Conservation (phyloP, 2,888 invertebrate species). For the Eueremaeus valkanovi region DNA sequence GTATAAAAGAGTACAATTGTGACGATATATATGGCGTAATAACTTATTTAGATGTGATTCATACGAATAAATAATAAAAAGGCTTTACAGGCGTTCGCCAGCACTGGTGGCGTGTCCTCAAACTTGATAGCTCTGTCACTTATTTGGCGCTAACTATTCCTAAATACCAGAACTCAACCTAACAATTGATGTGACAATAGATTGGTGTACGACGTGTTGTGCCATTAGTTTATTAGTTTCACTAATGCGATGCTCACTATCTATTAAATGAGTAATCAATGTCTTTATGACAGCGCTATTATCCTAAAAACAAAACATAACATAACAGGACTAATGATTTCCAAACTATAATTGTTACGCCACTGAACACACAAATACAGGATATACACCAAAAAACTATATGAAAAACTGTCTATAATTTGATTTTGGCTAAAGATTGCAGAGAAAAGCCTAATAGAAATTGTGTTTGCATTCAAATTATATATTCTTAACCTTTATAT, state of each 20-base stretch:
- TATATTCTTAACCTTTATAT: not conserved
- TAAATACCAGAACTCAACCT: not conserved
- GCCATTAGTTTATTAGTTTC: constrained; percentile 31
- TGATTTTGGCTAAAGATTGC: not conserved
- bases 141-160: not conserved
- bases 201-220: not conserved
- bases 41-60: constrained; percentile 34
- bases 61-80: constrained; percentile 18
- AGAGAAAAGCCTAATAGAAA: not conserved
- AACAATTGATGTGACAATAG: not conserved
- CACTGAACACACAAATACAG: not conserved
- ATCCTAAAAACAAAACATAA: not conserved
- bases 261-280: constrained; percentile 29
- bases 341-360: not conserved
- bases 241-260: not conserved
- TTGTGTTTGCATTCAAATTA: not conserved
- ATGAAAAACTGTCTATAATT: constrained; percentile 10
- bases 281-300: not conserved
- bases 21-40: constrained; percentile 20
- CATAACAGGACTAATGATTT: not conserved
- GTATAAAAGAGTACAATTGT: constrained; percentile 1
- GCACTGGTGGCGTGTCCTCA: constrained; percentile 26
- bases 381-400: no score
- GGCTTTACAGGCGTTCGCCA: not conserved
- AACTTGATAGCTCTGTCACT: constrained; percentile 7